A percentile compares a stretch with the other conserved stretches of the same genome.
Conservation (phyloP, 2,113 vertebrate genomes). For the Zapornia atra region DNA sequence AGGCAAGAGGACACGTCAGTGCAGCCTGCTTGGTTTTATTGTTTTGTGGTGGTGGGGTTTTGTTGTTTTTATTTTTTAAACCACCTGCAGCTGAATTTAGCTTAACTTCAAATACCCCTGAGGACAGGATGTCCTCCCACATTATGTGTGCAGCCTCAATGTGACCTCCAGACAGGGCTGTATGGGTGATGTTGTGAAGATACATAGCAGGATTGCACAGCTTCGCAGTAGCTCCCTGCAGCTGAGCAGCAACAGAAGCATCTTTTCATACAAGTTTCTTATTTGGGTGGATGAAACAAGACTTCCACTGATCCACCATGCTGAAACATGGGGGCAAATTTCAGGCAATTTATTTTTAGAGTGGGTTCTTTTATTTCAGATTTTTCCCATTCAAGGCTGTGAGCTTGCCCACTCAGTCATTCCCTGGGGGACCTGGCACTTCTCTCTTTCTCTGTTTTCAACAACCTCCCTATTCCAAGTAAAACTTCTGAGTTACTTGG, state of each 20-base stretch:
- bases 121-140: not conserved
- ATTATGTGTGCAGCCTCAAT: not conserved
- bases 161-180: not conserved
- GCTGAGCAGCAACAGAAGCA: not conserved
- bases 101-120: not conserved
- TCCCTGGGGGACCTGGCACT: slow-evolving; percentile 1
- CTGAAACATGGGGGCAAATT: not conserved
- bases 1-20: not conserved
- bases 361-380: slow-evolving; percentile 12
- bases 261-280: not conserved
- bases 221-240: not conserved
- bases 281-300: not conserved
- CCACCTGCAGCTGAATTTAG: slow-evolving; percentile 6
- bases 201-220: not conserved
- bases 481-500: slow-evolving; percentile 37
- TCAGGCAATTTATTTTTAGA: slow-evolving; percentile 38
- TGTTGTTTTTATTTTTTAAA: not conserved
- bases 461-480: slow-evolving; percentile 32
- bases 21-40: not conserved
- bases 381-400: not conserved
- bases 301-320: not conserved
- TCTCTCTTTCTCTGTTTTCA: slow-evolving; percentile 13
- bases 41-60: not conserved
- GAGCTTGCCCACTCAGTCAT: not conserved
- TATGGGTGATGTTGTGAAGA: not conserved